phyloP scores from a whole-genome alignment of 2,797 vertebrate species.

The Choloepus didactylus region DNA sequence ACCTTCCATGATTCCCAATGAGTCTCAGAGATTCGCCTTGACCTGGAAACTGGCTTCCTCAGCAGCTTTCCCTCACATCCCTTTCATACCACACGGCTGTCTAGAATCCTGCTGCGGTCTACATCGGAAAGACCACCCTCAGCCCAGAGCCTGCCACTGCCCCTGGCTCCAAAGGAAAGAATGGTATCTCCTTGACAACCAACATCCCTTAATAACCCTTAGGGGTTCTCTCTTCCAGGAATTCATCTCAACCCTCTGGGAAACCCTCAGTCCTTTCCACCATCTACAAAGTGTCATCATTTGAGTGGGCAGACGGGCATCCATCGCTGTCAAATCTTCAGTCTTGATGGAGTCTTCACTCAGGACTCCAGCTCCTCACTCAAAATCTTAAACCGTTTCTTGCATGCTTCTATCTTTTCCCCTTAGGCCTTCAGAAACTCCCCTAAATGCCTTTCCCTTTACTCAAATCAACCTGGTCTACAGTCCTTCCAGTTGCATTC shows the following conservation, averaged over 20 bases:
- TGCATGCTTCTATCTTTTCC: neutral
- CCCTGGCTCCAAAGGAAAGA: neutral
- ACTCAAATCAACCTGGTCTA: neutral
- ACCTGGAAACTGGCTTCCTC: neutral
- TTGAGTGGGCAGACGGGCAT: neutral
- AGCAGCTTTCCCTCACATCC: neutral
- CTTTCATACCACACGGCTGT: neutral
- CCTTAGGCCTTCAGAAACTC: neutral
- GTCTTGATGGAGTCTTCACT: neutral
- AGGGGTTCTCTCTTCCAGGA: neutral
- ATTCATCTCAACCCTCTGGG: neutral
- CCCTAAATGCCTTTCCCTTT: neutral
- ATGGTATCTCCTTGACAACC: neutral
- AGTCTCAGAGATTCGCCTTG: neutral
- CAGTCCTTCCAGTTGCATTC: neutral
- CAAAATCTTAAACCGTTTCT: neutral
- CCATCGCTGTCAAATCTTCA: neutral
- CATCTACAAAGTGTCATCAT: neutral
- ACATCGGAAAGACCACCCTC: neutral
- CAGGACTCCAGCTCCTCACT: neutral
- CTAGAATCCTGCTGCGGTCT: neutral
- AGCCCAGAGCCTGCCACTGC: neutral
- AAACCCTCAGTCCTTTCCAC: neutral
- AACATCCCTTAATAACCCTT: neutral
- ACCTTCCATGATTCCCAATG: neutral